A percentile compares a stretch with the other conserved stretches of the same genome.
These are phyloP conservation scores for Cuculus canorus DNA, from an alignment of 2,797 vertebrate species.

Conservation along the genomic window DNA sequence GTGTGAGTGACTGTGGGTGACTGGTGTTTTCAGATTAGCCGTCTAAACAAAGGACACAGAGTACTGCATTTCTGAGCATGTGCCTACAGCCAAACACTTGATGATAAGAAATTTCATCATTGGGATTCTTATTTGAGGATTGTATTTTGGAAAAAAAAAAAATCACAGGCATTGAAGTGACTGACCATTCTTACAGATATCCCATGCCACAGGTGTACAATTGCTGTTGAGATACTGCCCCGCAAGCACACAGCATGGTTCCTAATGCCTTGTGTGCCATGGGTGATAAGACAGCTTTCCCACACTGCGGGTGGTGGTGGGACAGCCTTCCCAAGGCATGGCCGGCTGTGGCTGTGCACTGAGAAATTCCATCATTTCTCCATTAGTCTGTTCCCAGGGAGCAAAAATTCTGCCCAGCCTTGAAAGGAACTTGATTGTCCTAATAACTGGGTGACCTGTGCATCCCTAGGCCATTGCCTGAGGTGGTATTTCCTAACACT, in stretches of 20 bases:
- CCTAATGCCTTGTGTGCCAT: neutral
- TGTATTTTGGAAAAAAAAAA: neutral
- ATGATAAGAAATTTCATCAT: neutral
- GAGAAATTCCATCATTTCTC: neutral
- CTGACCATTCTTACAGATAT: neutral
- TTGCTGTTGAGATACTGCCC: neutral
- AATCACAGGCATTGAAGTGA: neutral
- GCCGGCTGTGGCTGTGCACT: accelerated
- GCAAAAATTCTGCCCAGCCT: neutral
- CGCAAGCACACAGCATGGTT: accelerated
- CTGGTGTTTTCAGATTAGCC: neutral
- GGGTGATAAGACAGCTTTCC: neutral
- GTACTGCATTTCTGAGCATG: neutral
- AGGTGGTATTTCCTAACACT: neutral
- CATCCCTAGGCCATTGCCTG: neutral
- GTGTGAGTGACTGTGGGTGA: neutral
- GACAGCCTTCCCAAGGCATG: neutral
- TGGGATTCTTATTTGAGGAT: neutral
- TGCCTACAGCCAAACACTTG: neutral
- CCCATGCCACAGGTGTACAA: accelerated
- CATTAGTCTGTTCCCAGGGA: neutral
- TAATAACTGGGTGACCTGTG: neutral
- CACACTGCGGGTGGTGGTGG: neutral
- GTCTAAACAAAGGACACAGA: neutral
- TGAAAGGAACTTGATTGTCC: neutral